Base-by-base conservation (phyloP, 2,797 vertebrate genomes). In the Cheirogaleus major region DNA sequence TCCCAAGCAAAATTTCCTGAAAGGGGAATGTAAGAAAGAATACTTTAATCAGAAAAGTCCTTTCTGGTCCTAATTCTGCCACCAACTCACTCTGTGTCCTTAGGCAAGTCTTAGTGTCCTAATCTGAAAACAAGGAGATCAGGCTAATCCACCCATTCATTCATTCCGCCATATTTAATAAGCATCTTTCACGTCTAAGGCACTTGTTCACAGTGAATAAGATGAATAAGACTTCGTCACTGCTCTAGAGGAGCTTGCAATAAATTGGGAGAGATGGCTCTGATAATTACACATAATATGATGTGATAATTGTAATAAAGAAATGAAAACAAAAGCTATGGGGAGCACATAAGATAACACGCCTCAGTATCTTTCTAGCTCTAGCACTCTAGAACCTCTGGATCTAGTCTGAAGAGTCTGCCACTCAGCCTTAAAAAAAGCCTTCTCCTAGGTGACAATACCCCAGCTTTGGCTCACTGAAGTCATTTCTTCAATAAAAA, bases 61-160 rank as follows among this genome's bases (percentile, higher is more conserved):
- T 70, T 89, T 73, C 92, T 87, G 7, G 11, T 89, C 38, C 59
- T 93, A 88, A 79, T 14, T 95, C 93, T 89, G 45, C 20, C 52
- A 94, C 32, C 41, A 85, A 59, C 15, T 52, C n/a, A n/a, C 15
- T 45, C 45, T 94, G 48, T 76, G 23, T 61, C 63, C 41, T 84
- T 15, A 7, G 22, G 43, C 83, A 89, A 92, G 32, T 89, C 67
- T 92, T 45, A 41, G 8, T 48, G 32, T 63, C 17, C 23, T 82
- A 30, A 38, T 14, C 32, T 73, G 27, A 75, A 95, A 92, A 55
- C 61, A 85, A 72, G 55, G 18, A 35, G 52, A 32, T 57, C 18
- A 89, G 43, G 38, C 20, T 25, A 43, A 93, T 59, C 70, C n/a
- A 11, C 70, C 25, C 7, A 32, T 61, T 86, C 25, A 65, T 94